Percentiles rank a stretch among this genome's conserved stretches.
phyloP scores from a whole-genome alignment of 2,113 vertebrate species.

The Microtus richardsoni region DNA sequence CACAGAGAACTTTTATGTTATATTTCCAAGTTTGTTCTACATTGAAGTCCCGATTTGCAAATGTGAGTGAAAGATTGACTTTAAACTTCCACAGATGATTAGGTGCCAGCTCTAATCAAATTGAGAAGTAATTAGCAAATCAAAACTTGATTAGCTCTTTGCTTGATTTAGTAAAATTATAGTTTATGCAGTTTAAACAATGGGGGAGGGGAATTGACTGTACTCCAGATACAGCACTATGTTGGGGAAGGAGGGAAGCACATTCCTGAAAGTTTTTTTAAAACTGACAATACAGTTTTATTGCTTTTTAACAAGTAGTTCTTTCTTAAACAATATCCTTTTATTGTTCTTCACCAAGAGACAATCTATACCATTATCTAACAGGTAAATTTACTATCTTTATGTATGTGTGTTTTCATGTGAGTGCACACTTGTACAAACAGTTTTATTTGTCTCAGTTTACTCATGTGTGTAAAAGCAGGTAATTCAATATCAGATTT shows the following conservation, averaged over 20 bases:
- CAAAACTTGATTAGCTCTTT: constrained; percentile 93
- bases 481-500: not conserved
- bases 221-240: constrained; percentile 58
- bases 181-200: constrained; percentile 91
- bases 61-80: constrained; percentile 89
- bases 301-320: not conserved
- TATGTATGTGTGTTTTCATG: not conserved
- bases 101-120: constrained; percentile 92
- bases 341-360: not conserved
- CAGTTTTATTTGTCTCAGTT: not conserved
- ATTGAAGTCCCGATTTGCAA: constrained; percentile 83
- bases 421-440: not conserved
- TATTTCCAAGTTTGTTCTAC: constrained; percentile 78
- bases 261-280: not conserved
- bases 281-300: not conserved
- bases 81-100: constrained; percentile 89
- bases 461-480: not conserved
- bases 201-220: constrained; percentile 87
- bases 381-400: not conserved
- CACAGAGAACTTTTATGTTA: constrained; percentile 69
- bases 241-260: not conserved
- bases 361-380: not conserved
- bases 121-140: constrained; percentile 93
- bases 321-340: not conserved
- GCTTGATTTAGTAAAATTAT: constrained; percentile 92